Evolutionary conservation across 2,797 vertebrate species (phyloP).

Genomic region (Coregonus suidteri): DNA sequence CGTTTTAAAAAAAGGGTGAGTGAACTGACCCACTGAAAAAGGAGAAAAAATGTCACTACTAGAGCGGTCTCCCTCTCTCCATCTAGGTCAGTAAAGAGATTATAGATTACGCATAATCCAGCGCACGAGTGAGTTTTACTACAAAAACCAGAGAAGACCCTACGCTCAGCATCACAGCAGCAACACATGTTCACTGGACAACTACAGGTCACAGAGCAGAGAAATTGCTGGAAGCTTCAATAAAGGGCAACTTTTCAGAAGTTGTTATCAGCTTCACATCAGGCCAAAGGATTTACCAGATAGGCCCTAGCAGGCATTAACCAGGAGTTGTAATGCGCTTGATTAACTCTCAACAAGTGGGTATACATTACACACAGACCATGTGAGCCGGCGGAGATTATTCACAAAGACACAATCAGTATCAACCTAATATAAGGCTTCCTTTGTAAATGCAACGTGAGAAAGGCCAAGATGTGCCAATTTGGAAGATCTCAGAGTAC

Average conservation of each 20-base stretch:
- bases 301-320: no score
- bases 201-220: neutral
- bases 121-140: neutral
- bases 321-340: no score
- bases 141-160: neutral
- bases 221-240: neutral
- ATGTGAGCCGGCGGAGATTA: no score
- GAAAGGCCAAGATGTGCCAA: neutral
- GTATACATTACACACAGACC: no score
- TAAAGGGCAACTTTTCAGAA: neutral
- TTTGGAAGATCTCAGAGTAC: neutral
- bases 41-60: neutral
- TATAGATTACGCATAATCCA: conserved; percentile 21
- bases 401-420: no score
- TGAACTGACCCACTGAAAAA: conserved; percentile 28
- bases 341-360: no score
- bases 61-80: neutral
- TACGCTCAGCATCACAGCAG: neutral
- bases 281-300: no score
- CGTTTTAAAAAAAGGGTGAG: neutral
- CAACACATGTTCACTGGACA: neutral
- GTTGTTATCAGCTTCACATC: neutral
- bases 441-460: neutral
- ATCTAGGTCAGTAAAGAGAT: conserved; percentile 16
- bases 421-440: no score